Conservation (phyloP, 2,797 vertebrate genomes). For the Pterois miles region DNA sequence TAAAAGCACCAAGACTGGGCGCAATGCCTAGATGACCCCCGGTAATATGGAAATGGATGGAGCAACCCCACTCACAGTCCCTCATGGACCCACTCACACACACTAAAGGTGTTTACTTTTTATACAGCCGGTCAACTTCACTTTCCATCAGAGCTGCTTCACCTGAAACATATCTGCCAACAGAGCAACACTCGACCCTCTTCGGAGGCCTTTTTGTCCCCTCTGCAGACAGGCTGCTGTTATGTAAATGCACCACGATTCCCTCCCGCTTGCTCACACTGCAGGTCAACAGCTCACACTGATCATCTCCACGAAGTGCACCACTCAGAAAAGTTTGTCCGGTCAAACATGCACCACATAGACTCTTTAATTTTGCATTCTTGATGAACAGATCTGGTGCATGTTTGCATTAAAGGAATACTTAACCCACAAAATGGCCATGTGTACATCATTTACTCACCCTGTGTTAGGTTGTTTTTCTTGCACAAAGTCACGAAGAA, state of each 20-base stretch:
- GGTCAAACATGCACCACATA: neutral
- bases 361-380: neutral
- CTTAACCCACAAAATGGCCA: neutral
- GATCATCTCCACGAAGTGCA: slow-evolving; percentile 30
- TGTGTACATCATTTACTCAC: neutral
- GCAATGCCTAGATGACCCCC: slow-evolving; percentile 71
- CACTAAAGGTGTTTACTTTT: slow-evolving; percentile 10
- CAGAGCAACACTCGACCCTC: slow-evolving; percentile 7
- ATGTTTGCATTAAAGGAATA: neutral
- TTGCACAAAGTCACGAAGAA: neutral
- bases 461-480: neutral
- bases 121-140: neutral
- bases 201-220: slow-evolving; percentile 35
- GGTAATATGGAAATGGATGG: slow-evolving; percentile 72
- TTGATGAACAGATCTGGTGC: neutral
- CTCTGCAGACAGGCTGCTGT: slow-evolving; percentile 21
- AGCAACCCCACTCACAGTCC: slow-evolving; percentile 34
- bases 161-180: slow-evolving; percentile 40
- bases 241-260: slow-evolving; percentile 53
- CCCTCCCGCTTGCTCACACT: slow-evolving; percentile 11
- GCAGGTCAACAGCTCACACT: slow-evolving; percentile 45
- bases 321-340: slow-evolving; percentile 19
- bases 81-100: slow-evolving; percentile 5
- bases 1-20: slow-evolving; percentile 69
- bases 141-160: slow-evolving; percentile 44